Conservation (phyloP, 2,888 invertebrate genomes). For the Endotricha flammealis region DNA sequence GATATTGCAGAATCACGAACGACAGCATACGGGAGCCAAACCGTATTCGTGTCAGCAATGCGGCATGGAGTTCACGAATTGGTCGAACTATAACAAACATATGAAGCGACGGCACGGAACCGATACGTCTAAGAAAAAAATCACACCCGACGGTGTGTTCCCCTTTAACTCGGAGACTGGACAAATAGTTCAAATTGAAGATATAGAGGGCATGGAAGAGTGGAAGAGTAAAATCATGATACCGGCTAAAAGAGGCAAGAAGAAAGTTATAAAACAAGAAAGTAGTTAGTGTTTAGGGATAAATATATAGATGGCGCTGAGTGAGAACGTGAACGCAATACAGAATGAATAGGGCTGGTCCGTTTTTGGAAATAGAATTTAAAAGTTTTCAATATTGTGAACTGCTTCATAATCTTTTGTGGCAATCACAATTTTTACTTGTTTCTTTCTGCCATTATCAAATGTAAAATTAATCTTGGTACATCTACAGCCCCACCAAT, state of each 20-base stretch:
- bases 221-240: slow-evolving; percentile 69
- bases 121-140: slow-evolving; percentile 63
- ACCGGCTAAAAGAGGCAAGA: slow-evolving; percentile 61
- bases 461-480: too few relatives aligned
- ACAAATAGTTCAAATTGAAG: slow-evolving; percentile 51
- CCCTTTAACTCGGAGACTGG: slow-evolving; percentile 66
- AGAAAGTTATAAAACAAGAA: slow-evolving; percentile 49
- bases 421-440: too few relatives aligned
- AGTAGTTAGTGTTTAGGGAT: too few relatives aligned
- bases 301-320: too few relatives aligned
- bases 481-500: too few relatives aligned
- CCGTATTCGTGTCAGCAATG: slow-evolving; percentile 86
- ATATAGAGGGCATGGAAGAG: slow-evolving; percentile 52
- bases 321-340: too few relatives aligned
- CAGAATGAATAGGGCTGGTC: too few relatives aligned
- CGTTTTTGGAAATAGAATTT: too few relatives aligned
- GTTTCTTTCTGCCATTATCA: too few relatives aligned
- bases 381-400: too few relatives aligned
- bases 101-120: slow-evolving; percentile 85
- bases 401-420: too few relatives aligned
- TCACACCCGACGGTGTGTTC: slow-evolving; percentile 73
- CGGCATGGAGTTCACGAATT: slow-evolving; percentile 85
- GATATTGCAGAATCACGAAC: slow-evolving; percentile 83
- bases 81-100: slow-evolving; percentile 91
- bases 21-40: slow-evolving; percentile 84